phyloP scores from a whole-genome alignment of 2,113 vertebrate genomes.

The Sterna hirundo region DNA sequence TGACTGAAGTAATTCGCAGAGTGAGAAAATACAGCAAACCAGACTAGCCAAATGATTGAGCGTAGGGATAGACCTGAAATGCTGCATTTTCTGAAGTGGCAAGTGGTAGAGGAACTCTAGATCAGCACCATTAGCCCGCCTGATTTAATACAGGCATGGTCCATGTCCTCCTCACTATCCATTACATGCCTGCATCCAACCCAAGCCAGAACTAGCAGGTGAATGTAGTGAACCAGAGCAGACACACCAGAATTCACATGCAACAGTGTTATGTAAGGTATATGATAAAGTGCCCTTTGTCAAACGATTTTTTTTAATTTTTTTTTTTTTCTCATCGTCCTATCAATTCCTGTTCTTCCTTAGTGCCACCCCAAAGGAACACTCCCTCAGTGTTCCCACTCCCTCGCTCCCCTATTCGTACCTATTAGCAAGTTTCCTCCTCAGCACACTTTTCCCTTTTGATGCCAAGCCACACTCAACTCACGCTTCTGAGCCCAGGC shows the following conservation, averaged over 20 bases:
- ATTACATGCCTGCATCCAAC: background rate
- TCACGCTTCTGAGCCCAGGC: background rate
- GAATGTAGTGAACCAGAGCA: background rate
- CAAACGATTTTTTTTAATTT: background rate
- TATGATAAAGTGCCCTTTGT: background rate
- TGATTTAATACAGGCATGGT: background rate
- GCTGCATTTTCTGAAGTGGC: background rate
- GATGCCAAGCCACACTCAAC: background rate
- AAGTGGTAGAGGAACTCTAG: background rate
- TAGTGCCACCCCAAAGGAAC: background rate
- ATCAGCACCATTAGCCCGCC: background rate
- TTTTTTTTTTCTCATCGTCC: background rate
- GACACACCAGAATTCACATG: background rate
- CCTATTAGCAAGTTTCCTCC: background rate
- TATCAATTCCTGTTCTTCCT: background rate
- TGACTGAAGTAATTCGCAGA: background rate
- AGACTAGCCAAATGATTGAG: background rate
- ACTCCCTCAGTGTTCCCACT: background rate
- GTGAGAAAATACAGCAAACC: background rate
- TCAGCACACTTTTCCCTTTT: background rate
- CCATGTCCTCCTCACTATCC: background rate
- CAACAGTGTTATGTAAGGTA: fast-evolving
- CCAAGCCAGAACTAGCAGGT: background rate
- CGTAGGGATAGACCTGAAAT: background rate
- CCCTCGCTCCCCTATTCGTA: background rate